These are phyloP conservation scores for Papilio polytes DNA, from an alignment of 1,140 invertebrate species.

Conservation along the genomic window DNA sequence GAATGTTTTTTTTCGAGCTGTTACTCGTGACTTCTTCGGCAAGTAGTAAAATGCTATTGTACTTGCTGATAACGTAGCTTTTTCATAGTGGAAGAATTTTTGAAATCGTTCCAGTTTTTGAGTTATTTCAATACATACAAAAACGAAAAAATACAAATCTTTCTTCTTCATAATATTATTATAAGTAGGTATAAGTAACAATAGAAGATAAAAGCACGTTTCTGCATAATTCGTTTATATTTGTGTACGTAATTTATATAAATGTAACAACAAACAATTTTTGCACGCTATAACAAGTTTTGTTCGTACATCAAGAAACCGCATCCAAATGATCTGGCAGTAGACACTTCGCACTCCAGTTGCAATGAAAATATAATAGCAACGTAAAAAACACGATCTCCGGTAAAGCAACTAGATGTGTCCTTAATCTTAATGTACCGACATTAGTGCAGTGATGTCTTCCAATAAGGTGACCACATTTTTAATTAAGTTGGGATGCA, in stretches of 20 bases:
- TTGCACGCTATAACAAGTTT: not conserved
- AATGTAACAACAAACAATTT: not conserved
- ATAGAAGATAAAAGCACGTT: not conserved
- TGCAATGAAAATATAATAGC: constrained; percentile 73
- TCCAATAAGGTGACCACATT: constrained; percentile 50
- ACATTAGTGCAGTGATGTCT: constrained; percentile 68
- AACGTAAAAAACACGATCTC: constrained; percentile 75
- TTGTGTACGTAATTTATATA: not conserved
- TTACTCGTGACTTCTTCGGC: no score
- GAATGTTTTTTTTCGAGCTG: no score
- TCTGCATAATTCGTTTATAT: not conserved
- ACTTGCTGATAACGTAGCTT: no score
- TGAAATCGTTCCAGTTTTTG: no score
- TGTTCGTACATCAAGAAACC: constrained; percentile 39
- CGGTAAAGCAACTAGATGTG: constrained; percentile 71
- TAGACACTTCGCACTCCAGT: constrained; percentile 44
- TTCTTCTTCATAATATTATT: no score
- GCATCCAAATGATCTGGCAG: constrained; percentile 44
- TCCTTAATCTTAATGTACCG: constrained; percentile 77
- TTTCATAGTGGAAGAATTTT: no score
- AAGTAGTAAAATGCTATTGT: no score
- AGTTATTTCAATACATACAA: no score
- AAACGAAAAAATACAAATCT: no score
- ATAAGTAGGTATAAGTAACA: no score
- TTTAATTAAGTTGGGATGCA: no score